Evolutionary conservation across 64 coral and sea anemone species (phyloP), one percentile per base, ranked within the genome.

Genomic region (Catalaphyllia jardinei): DNA sequence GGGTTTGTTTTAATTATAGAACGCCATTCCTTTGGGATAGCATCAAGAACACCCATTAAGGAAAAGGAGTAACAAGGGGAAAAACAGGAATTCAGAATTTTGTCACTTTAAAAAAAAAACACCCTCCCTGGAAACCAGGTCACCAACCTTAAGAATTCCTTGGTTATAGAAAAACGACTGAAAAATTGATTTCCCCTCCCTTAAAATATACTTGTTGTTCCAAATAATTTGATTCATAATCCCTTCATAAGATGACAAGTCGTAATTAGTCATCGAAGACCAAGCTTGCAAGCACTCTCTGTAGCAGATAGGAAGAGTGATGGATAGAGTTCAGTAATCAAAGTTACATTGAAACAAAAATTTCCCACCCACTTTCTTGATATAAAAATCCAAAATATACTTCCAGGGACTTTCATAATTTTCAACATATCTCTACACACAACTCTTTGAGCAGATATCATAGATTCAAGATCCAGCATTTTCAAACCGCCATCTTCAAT

Each of bases 391-490:
- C 50, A 79, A 10, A 51, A 9, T 29, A n/a, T n/a, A n/a, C n/a
- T n/a, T n/a, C n/a, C n/a, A n/a, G n/a, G n/a, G n/a, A n/a, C n/a
- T n/a, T n/a, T n/a, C n/a, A n/a, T n/a, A n/a, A n/a, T n/a, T n/a
- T n/a, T n/a, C n/a, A n/a, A n/a, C n/a, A n/a, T n/a, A n/a, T n/a
- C n/a, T n/a, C n/a, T 79, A 6, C 50, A 79, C 28, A 55, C 76
- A 20, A 52, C 22, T 77, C 75, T 51, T 77, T 77, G 75, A 51
- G 75, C 75, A 77, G 35, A 77, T 8, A 77, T 77, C 75, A 77
- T 77, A 25, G 75, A 77, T 77, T 52, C 75, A 77, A 77, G 75
- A 77, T 77, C 75, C 38, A 77, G 42, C 75, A 77, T 77, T 77
- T 77, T 77, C 22, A 77, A 51, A 51, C 42, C 75, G 17, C n/a